Percentiles rank a stretch among this genome's conserved stretches.
phyloP scores from a whole-genome alignment of 2,797 vertebrate genomes.

The Florisuga fusca region DNA sequence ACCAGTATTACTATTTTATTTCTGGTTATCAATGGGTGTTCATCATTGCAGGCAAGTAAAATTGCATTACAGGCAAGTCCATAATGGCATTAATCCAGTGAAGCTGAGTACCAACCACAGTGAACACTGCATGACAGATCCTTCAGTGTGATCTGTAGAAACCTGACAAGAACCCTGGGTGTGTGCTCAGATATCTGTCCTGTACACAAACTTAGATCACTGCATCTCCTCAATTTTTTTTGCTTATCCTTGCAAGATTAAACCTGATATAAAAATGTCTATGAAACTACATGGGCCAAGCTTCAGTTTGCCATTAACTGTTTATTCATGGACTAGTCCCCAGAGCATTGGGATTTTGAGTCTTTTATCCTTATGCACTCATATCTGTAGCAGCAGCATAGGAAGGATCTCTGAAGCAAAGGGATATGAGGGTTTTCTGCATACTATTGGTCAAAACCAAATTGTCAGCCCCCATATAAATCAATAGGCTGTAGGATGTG shows the following conservation, averaged over 20 bases:
- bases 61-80: background rate
- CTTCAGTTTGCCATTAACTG: background rate
- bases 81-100: background rate
- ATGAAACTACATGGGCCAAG: background rate
- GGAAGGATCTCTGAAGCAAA: background rate
- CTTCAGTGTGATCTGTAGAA: background rate
- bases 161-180: background rate
- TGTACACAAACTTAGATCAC: background rate
- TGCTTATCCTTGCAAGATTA: background rate
- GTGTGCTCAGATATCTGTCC: background rate
- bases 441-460: background rate
- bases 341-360: background rate
- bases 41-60: background rate
- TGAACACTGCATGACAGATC: background rate
- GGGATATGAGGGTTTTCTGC: background rate
- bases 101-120: background rate
- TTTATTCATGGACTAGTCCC: background rate
- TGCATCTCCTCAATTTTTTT: background rate
- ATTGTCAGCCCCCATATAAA: background rate
- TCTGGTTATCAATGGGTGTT: background rate
- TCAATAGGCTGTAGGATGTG: background rate
- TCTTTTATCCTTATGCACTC: background rate
- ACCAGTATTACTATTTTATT: background rate
- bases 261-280: background rate
- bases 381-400: background rate